phyloP scores from a whole-genome alignment of 2,797 vertebrate species.

The Arrhamphus sclerolepis region DNA sequence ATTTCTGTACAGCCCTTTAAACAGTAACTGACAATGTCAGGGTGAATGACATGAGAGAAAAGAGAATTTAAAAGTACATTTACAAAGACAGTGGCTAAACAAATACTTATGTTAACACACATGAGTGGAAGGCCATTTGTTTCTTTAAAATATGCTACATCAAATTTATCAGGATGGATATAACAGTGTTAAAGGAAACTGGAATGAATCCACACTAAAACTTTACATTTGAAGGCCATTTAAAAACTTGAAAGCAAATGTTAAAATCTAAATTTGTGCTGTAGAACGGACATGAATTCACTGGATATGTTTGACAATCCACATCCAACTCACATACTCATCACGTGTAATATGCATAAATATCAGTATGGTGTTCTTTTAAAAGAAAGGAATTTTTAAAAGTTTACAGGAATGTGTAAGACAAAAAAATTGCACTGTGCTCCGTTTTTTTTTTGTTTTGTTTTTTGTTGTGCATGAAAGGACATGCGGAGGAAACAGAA shows the following conservation, averaged over 20 bases:
- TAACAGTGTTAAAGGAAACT: conserved; percentile 23
- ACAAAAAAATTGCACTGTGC: conserved; percentile 59
- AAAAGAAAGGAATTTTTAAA: neutral
- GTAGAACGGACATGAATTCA: conserved; percentile 20
- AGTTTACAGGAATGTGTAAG: conserved; percentile 54
- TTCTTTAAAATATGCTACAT: conserved; percentile 63
- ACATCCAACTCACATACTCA: conserved; percentile 25
- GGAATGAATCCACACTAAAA: conserved; percentile 42
- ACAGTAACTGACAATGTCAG: conserved; percentile 58
- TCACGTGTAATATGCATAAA: conserved; percentile 32
- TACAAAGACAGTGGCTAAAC: neutral
- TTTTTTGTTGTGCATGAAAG: conserved; percentile 61
- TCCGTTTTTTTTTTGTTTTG: no score
- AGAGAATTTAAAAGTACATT: conserved; percentile 24
- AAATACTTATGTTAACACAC: no score
- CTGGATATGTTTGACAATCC: conserved; percentile 21
- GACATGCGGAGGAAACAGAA: conserved; percentile 39
- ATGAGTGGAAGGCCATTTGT: no score
- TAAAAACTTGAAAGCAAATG: conserved; percentile 23
- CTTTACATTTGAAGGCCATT: conserved; percentile 48
- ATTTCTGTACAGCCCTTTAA: conserved; percentile 65
- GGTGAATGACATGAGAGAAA: conserved; percentile 15
- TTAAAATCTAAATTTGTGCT: conserved; percentile 40
- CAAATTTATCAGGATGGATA: conserved; percentile 28
- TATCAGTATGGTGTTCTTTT: conserved; percentile 19